Percentiles rank a stretch among this genome's conserved stretches.
These are phyloP conservation scores for Cossypha polioptera DNA, from an alignment of 2,797 vertebrate species.

Conservation along the genomic window DNA sequence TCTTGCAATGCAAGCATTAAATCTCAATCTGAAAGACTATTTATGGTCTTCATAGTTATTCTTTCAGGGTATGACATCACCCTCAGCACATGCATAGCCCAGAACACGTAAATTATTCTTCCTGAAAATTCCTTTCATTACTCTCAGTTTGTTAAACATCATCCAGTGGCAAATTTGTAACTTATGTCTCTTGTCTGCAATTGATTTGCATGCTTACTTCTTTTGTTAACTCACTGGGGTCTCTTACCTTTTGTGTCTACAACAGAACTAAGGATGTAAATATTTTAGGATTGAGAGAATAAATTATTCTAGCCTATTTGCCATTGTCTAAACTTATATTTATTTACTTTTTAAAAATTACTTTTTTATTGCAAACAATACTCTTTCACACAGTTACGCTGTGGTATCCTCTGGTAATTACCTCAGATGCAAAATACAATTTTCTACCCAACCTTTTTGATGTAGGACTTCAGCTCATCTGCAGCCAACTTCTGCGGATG, in stretches of 20 bases:
- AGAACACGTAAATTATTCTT: constrained; percentile 8
- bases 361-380: background rate
- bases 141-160: constrained; percentile 12
- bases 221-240: background rate
- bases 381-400: background rate
- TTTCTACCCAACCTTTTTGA: background rate
- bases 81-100: background rate
- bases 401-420: background rate
- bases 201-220: background rate
- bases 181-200: background rate
- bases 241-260: background rate
- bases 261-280: background rate
- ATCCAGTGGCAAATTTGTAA: constrained; percentile 23
- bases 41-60: constrained; percentile 1
- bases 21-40: background rate
- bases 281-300: constrained; percentile 1
- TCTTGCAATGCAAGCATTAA: background rate
- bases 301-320: background rate
- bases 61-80: constrained; percentile 5
- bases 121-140: constrained; percentile 43
- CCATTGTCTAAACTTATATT: background rate
- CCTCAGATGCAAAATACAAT: background rate
- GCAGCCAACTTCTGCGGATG: background rate
- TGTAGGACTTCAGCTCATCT: background rate
- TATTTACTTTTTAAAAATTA: background rate